phyloP scores from a whole-genome alignment of 2,888 invertebrate genomes.

The Aspidiotus destructor region DNA sequence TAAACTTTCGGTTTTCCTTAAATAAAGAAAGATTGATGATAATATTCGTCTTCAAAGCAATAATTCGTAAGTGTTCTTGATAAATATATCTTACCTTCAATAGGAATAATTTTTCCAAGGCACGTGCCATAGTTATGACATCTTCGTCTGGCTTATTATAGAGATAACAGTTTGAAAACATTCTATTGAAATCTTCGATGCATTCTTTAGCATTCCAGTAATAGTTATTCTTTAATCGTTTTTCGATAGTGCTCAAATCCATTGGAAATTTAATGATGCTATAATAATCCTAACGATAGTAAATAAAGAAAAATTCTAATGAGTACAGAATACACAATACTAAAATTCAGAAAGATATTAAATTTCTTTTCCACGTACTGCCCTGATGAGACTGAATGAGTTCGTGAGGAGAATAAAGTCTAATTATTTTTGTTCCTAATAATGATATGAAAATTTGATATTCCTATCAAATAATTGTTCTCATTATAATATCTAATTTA shows the following conservation, averaged over 20 bases:
- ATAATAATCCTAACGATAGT: constrained; percentile 74
- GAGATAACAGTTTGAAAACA: constrained; percentile 96
- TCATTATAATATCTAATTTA: no score
- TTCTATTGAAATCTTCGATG: constrained; percentile 91
- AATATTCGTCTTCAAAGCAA: constrained; percentile 48
- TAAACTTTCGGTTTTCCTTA: background rate
- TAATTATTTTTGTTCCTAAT: no score
- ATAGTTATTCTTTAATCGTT: constrained; percentile 86
- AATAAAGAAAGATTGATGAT: constrained; percentile 51
- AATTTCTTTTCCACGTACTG: background rate
- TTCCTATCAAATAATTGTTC: no score
- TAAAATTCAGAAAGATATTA: background rate
- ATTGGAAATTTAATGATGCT: constrained; percentile 95
- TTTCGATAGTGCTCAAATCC: constrained; percentile 96
- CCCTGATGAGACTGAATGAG: background rate
- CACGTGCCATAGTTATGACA: constrained; percentile 95
- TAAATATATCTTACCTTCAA: constrained; percentile 53
- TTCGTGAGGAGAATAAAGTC: background rate
- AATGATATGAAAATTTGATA: no score
- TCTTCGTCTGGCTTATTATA: constrained; percentile 98
- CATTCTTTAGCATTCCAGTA: constrained; percentile 93
- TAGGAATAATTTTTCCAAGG: constrained; percentile 81
- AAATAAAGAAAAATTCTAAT: constrained; percentile 8
- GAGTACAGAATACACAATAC: background rate
- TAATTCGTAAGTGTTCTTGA: background rate